Conservation (phyloP, 92 coral and sea anemone genomes). For the Parazoanthus darwini region DNA sequence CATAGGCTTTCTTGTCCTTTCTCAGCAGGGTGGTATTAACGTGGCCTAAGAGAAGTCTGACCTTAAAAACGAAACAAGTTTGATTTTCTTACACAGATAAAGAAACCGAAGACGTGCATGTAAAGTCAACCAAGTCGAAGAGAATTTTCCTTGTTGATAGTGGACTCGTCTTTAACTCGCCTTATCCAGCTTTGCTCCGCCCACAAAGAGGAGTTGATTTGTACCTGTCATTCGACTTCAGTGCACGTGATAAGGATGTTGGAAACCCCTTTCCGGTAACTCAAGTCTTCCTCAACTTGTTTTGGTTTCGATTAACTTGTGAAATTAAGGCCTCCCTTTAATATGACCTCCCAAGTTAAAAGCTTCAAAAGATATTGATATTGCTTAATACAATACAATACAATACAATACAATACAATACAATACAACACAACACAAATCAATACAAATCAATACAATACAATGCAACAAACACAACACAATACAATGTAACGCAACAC, state of each 20-base stretch:
- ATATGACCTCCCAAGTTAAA: neutral
- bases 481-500: too few relatives aligned
- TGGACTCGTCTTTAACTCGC: slow-evolving; percentile 82
- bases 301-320: too few relatives aligned
- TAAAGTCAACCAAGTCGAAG: slow-evolving; percentile 44
- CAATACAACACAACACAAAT: too few relatives aligned
- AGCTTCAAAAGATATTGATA: too few relatives aligned
- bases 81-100: slow-evolving; percentile 7
- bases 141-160: slow-evolving; percentile 74
- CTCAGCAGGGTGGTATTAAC: too few relatives aligned
- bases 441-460: too few relatives aligned
- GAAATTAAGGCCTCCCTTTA: too few relatives aligned
- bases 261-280: slow-evolving; percentile 17
- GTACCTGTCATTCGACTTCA: slow-evolving; percentile 80
- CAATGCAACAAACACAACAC: too few relatives aligned
- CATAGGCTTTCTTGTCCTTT: too few relatives aligned
- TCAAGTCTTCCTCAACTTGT: neutral
- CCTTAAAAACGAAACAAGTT: neutral
- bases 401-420: too few relatives aligned
- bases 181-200: slow-evolving; percentile 71
- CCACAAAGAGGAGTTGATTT: slow-evolving; percentile 74
- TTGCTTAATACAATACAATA: too few relatives aligned
- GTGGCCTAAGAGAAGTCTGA: too few relatives aligned
- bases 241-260: slow-evolving; percentile 66
- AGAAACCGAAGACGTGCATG: neutral